Base-by-base conservation (phyloP, 2,113 vertebrate genomes). In the Oryzias celebensis region DNA sequence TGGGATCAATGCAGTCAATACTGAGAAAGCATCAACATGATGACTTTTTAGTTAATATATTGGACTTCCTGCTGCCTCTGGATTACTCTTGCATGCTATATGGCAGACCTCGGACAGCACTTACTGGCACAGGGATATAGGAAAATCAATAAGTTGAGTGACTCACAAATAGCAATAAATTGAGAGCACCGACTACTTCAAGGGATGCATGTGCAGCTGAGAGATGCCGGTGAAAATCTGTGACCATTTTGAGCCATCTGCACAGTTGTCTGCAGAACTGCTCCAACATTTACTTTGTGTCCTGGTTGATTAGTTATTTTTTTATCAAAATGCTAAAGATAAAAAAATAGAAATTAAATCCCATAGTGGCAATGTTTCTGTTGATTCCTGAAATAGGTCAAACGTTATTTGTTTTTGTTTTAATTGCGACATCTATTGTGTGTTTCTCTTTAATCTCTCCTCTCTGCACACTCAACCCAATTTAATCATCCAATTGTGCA, bases 131-230 rank as follows among this genome's bases (percentile, higher is more conserved):
- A 62, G 65, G 42, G 61, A 53, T 45, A 82, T 58, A 20, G 71
- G 47, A 73, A 87, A 89, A 90, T 89, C 87, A 77, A 90, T 87
- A 73, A 78, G 75, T 72, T 60, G 75, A 75, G 43, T 60, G 75
- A 64, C 62, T 47, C 59, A 64, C 70, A 80, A 78, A 89, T 69
- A 61, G 77, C 81, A 80, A 80, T 26, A 74, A 69, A 73, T 73
- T n/a, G 50, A 73, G 46, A 65, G 28, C 36, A 64, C 70, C 49
- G 73, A 75, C 67, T 63, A 60, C 46, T 49, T 65, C 15, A 44
- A 71, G 58, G 56, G 60, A 69, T 62, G 54, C 22, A 58, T 43
- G 31, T 47, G 49, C 70, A 31, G 57, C 31, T 43, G 46, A 51
- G 63, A 64, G 51, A 45, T 23, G 55, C 22, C 56, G n/a, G 1